phyloP scores from a whole-genome alignment of 2,888 invertebrate genomes.

The Hirtodrosophila duncani region DNA sequence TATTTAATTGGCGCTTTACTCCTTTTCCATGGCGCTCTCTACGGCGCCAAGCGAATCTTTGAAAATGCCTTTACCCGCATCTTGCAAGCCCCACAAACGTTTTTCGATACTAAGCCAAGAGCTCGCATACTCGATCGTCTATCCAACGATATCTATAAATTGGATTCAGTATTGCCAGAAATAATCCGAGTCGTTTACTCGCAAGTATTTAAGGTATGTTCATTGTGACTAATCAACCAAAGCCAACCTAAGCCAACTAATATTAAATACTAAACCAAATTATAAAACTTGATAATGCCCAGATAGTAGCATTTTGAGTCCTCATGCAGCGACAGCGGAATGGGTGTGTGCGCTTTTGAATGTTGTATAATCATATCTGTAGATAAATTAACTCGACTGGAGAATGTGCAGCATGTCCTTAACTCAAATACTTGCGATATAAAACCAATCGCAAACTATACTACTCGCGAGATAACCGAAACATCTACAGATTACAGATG shows the following conservation, averaged over 20 bases:
- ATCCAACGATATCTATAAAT: constrained; percentile 80
- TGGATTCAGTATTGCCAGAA: constrained; percentile 80
- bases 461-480: too few species aligned
- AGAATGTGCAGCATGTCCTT: too few species aligned
- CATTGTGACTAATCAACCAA: constrained; percentile 37
- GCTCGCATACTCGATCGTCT: constrained; percentile 83
- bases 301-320: constrained; percentile 43
- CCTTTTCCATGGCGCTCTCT: constrained; percentile 79
- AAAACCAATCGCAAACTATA: too few species aligned
- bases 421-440: too few species aligned
- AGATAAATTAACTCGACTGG: too few species aligned
- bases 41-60: constrained; percentile 79
- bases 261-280: neutral
- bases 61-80: constrained; percentile 78
- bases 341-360: too few species aligned
- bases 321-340: neutral
- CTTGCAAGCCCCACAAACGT: constrained; percentile 80
- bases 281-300: constrained; percentile 5
- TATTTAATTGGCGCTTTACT: constrained; percentile 65
- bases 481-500: too few species aligned
- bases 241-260: constrained; percentile 29
- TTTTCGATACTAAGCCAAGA: constrained; percentile 83
- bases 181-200: constrained; percentile 50
- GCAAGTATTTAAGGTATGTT: constrained; percentile 74
- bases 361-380: too few species aligned